A percentile compares a stretch with the other conserved stretches of the same genome.
These are phyloP conservation scores for Chydorus sphaericus DNA, from an alignment of 2,888 invertebrate genomes.

Conservation along the genomic window DNA sequence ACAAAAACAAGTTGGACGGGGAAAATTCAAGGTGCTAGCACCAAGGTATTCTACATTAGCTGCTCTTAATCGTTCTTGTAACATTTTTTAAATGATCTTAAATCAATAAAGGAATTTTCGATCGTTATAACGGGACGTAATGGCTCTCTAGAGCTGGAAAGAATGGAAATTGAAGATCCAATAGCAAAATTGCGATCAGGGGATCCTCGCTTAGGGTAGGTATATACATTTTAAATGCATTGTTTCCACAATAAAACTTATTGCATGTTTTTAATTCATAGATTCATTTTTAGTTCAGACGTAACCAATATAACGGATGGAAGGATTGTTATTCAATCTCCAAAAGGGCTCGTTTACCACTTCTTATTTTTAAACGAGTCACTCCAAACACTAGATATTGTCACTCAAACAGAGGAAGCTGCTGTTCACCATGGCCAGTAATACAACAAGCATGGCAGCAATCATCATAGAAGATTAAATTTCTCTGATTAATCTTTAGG, in stretches of 20 bases:
- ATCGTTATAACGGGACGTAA: background rate
- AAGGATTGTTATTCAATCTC: background rate
- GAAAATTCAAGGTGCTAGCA: background rate
- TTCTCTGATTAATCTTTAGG: background rate
- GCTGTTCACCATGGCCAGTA: too few relatives aligned
- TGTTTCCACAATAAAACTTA: background rate
- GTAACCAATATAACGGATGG: background rate
- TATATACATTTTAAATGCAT: background rate
- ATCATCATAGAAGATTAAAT: too few relatives aligned
- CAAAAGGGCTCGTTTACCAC: too few relatives aligned
- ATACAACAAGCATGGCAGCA: too few relatives aligned
- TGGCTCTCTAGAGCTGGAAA: background rate
- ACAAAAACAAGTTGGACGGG: background rate
- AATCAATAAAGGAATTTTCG: background rate
- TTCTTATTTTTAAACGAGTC: too few relatives aligned
- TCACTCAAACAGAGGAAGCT: too few relatives aligned
- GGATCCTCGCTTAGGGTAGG: conserved; percentile 40
- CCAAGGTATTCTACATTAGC: too few relatives aligned
- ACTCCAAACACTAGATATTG: too few relatives aligned
- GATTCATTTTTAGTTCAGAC: background rate
- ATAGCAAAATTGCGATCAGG: conserved; percentile 41
- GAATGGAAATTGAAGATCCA: background rate
- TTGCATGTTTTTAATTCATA: too few relatives aligned
- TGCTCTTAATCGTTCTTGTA: too few relatives aligned
- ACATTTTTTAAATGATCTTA: background rate